Base-by-base conservation (phyloP, 2,797 vertebrate species). In the Triplophysa bombifrons region DNA sequence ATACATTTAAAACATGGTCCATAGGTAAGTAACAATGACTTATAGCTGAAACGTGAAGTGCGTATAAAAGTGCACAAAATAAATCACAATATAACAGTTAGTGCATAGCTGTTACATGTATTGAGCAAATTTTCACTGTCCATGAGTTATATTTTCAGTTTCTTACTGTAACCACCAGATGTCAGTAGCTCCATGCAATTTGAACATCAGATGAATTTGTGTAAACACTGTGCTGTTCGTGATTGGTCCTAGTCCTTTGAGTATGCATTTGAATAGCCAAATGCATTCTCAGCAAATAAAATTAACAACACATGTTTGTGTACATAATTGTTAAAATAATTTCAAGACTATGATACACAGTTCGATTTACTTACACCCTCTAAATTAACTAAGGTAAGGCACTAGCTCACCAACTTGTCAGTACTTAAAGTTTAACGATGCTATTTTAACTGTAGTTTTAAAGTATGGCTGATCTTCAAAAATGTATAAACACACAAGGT, bases 401-500 rank as follows among this genome's bases (percentile, higher is more conserved):
- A 74, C 80, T 78, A 34, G 14, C 38, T 78, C 34, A 64, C 25
- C n/a, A 6, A 76, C 11, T 41, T 51, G 56, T 50, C 44, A 53
- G 56, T 69, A 80, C 48, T 75, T 55, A 55, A 56, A 72, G n/a
- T 27, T 38, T 65, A 80, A 70, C 51, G 44, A 60, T 48, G 58
- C 56, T 72, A 48, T 63, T 70, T 78, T 53, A 12, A 22, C 46
- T 78, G 55, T 80, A 27, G 30, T 48, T 70, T 53, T n/a, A 75
- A 65, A 71, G 56, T 46, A 71, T 75, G 50, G 60, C 50, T 70
- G 61, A 69, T 74, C 79, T 81, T 80, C 38, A 76, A 78, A 74
- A 56, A 80, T 6, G 53, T 53, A 86, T 85, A 85, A 34, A 88
- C 68, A 89, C 82, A 87, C 80, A 87, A 14, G 88, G 81, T 86